Evolutionary conservation across 2,113 vertebrate species (phyloP).

Genomic region (Scomber colias): DNA sequence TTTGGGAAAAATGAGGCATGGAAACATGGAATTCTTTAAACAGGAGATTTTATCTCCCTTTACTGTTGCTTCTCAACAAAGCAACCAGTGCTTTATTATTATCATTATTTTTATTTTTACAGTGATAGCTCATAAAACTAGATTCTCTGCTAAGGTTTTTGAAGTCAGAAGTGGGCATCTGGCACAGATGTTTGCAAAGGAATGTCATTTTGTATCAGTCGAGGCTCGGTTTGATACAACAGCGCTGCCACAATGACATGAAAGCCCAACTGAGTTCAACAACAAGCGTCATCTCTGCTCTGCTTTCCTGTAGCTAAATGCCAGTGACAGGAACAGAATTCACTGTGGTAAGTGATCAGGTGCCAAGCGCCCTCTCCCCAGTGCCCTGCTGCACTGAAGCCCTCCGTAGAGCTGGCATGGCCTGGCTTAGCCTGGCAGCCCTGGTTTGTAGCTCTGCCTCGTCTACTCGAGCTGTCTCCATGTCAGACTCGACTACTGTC

Average conservation of each 20-base stretch:
- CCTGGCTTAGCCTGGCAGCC: constrained; percentile 59
- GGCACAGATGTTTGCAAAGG: constrained; percentile 53
- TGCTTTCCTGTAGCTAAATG: constrained; percentile 69
- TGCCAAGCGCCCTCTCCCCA: constrained; percentile 71
- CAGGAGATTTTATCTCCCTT: constrained; percentile 13
- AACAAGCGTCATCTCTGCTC: constrained; percentile 65
- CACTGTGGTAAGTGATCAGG: constrained; percentile 76
- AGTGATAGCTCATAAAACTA: not conserved
- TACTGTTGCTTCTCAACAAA: constrained; percentile 29
- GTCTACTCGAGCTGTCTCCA: constrained; percentile 64
- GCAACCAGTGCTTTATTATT: not conserved
- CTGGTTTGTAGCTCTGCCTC: constrained; percentile 55
- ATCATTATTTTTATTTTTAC: not conserved
- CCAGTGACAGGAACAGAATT: constrained; percentile 77
- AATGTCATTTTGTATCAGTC: constrained; percentile 59
- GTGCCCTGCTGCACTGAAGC: constrained; percentile 62
- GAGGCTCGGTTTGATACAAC: constrained; percentile 50
- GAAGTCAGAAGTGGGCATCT: constrained; percentile 20
- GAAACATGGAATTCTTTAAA: constrained; percentile 44
- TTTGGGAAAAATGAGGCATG: constrained; percentile 57
- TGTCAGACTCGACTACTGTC: constrained; percentile 57
- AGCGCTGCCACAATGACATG: constrained; percentile 45
- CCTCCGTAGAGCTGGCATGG: constrained; percentile 63
- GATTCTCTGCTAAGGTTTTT: constrained; percentile 20
- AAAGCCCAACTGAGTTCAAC: constrained; percentile 65